Evolutionary conservation across 2,113 vertebrate species (phyloP).

Genomic region (Macquaria australasica): DNA sequence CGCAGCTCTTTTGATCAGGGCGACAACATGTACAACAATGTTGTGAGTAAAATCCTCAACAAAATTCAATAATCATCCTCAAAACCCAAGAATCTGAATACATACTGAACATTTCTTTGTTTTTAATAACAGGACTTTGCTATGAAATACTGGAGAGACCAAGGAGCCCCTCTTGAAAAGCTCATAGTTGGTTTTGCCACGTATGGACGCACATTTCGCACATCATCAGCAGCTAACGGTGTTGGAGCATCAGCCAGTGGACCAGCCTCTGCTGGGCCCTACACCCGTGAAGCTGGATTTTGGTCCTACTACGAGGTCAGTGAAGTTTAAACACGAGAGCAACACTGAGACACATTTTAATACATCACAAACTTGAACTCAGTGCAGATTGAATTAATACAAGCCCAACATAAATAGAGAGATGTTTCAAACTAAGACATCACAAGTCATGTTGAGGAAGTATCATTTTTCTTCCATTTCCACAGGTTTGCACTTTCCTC

Average conservation of each 20-base stretch:
- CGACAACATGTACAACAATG: slow-evolving; percentile 57
- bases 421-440: background rate
- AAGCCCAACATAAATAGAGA: background rate
- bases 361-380: background rate
- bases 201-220: slow-evolving; percentile 83
- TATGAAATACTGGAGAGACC: slow-evolving; percentile 82
- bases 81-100: background rate
- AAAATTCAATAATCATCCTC: background rate
- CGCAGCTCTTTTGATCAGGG: slow-evolving; percentile 65
- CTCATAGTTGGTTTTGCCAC: slow-evolving; percentile 83
- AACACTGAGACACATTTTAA: background rate
- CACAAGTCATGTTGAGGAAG: background rate
- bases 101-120: background rate
- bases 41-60: slow-evolving; percentile 71
- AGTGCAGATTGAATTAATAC: background rate
- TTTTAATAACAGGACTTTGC: slow-evolving; percentile 75
- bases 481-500: slow-evolving; percentile 84
- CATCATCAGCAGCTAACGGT: slow-evolving; percentile 43
- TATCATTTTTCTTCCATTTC: slow-evolving; percentile 2
- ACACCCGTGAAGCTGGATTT: slow-evolving; percentile 83
- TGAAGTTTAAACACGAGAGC: background rate
- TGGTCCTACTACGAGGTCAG: slow-evolving; percentile 86
- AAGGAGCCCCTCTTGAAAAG: slow-evolving; percentile 80
- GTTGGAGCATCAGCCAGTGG: slow-evolving; percentile 74
- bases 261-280: slow-evolving; percentile 59